Percentiles rank a stretch among this genome's conserved stretches.
Conservation (phyloP, 2,888 invertebrate genomes). For the Linnaemya tessellans region DNA sequence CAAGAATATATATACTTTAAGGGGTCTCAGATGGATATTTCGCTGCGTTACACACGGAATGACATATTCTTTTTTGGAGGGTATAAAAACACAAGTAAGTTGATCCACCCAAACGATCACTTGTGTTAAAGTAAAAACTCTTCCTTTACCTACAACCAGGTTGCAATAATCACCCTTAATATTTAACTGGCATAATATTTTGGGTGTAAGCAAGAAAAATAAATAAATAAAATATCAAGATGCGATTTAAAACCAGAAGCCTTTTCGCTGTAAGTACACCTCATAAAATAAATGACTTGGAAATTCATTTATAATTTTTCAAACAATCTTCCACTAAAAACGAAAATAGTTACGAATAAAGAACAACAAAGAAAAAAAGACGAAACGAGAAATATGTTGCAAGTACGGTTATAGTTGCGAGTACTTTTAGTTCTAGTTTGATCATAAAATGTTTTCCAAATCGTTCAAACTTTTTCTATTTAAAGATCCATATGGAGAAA, state of each 20-base stretch:
- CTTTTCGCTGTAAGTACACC: conserved; percentile 57
- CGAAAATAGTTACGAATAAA: conserved; percentile 9
- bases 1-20: no score
- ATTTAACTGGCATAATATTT: neutral
- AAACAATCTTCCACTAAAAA: conserved; percentile 64
- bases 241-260: conserved; percentile 74
- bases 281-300: conserved; percentile 72
- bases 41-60: no score
- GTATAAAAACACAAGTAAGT: no score
- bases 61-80: no score
- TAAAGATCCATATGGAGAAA: conserved; percentile 9
- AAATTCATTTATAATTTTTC: conserved; percentile 74
- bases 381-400: neutral
- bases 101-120: no score
- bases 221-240: neutral
- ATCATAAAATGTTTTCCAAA: conserved; percentile 42
- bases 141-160: no score
- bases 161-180: no score
- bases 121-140: no score
- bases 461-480: conserved; percentile 52
- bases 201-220: neutral
- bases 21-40: no score
- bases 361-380: neutral
- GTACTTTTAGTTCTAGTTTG: conserved; percentile 52
- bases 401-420: conserved; percentile 58